These are phyloP conservation scores for Macrobrachium nipponense DNA, from an alignment of 1,140 invertebrate genomes.

Conservation along the genomic window DNA sequence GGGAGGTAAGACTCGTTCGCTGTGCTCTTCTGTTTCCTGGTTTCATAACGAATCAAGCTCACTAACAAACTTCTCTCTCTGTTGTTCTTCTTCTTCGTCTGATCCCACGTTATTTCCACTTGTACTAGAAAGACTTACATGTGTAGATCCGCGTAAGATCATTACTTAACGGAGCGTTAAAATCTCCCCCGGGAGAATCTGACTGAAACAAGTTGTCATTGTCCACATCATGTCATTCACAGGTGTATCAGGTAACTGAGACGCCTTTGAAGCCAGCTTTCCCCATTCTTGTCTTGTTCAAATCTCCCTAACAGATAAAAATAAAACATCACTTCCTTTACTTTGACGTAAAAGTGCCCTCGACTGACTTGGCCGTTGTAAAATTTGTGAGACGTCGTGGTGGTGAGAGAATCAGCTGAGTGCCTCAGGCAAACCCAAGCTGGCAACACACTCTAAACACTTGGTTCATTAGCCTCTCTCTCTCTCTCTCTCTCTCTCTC, in stretches of 20 bases:
- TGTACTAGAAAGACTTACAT: background rate
- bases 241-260: too few relatives aligned
- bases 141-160: background rate
- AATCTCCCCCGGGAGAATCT: background rate
- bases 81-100: background rate
- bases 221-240: too few relatives aligned
- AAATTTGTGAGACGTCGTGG: too few relatives aligned
- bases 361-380: too few relatives aligned
- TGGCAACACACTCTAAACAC: slow-evolving; percentile 17
- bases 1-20: slow-evolving; percentile 42
- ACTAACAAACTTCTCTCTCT: background rate
- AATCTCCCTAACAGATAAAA: too few relatives aligned
- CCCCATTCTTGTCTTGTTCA: background rate
- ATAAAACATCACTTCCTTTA: too few relatives aligned
- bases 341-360: too few relatives aligned
- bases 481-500: slow-evolving; percentile 24
- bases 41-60: background rate
- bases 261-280: too few relatives aligned
- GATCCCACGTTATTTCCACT: background rate
- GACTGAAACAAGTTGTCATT: too few relatives aligned
- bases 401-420: slow-evolving; percentile 21
- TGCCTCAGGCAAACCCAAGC: slow-evolving; percentile 11
- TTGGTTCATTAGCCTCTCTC: background rate
- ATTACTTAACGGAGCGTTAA: background rate
- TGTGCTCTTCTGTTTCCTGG: background rate